Conservation (phyloP, 37 sponge, comb jelly and placozoan species). For the Theonella swinhoei region DNA sequence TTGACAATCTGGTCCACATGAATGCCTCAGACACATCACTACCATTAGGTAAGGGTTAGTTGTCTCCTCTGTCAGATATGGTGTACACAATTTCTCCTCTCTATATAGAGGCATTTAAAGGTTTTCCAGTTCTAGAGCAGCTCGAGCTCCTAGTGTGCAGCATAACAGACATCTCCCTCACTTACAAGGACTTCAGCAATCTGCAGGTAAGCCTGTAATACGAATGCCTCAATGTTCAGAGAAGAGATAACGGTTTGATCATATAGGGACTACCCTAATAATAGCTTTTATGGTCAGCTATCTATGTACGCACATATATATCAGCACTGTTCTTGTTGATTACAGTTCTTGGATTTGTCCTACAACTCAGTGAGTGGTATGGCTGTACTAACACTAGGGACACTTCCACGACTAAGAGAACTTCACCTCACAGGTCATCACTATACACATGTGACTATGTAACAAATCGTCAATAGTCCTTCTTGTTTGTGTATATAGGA, state of each 20-base stretch:
- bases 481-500: slow-evolving; percentile 15
- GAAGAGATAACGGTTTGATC: not conserved
- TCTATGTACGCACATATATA: not conserved
- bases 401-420: slow-evolving; percentile 66
- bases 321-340: not conserved
- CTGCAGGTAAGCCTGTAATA: slow-evolving; percentile 24
- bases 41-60: slow-evolving; percentile 54
- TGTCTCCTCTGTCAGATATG: not conserved
- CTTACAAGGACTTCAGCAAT: slow-evolving; percentile 5
- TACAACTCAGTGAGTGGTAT: slow-evolving; percentile 65
- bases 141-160: slow-evolving; percentile 69
- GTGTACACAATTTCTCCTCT: not conserved
- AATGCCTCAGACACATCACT: slow-evolving; percentile 76
- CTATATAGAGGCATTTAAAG: slow-evolving; percentile 56
- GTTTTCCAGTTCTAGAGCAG: slow-evolving; percentile 56
- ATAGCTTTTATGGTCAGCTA: not conserved
- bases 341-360: slow-evolving; percentile 73
- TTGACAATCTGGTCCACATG: slow-evolving; percentile 54
- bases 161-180: slow-evolving; percentile 36
- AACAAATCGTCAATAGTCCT: not conserved
- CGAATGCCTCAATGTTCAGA: not conserved
- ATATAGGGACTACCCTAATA: not conserved
- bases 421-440: slow-evolving; percentile 76
- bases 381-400: slow-evolving; percentile 62
- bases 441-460: not conserved